Percentiles rank a stretch among this genome's conserved stretches.
Conservation (phyloP, 2,797 vertebrate species). For the Ficedula albicollis region DNA sequence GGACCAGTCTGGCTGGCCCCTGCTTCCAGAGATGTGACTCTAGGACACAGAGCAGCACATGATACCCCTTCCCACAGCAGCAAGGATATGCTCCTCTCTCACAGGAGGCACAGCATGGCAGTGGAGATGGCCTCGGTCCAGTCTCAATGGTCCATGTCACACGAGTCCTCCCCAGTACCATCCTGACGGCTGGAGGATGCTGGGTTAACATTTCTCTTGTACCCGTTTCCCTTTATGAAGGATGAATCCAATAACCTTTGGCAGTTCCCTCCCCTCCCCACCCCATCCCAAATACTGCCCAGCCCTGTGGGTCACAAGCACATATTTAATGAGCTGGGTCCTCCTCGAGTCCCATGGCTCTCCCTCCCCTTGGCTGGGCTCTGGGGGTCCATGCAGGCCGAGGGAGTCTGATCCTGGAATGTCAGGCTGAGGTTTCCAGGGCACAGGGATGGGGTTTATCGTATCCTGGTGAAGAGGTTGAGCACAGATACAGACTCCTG, state of each 20-base stretch:
- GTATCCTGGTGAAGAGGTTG: slow-evolving; percentile 94
- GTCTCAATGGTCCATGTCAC: neutral
- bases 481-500: slow-evolving; percentile 94
- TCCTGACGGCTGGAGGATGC: neutral
- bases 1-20: neutral
- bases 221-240: neutral
- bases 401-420: slow-evolving; percentile 25
- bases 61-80: neutral
- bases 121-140: neutral
- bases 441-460: slow-evolving; percentile 69
- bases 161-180: neutral
- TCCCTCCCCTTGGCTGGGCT: neutral
- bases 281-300: slow-evolving; percentile 58
- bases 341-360: slow-evolving; percentile 30
- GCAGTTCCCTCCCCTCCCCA: slow-evolving; percentile 22
- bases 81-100: neutral
- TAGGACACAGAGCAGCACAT: neutral
- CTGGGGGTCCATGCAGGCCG: slow-evolving; percentile 32
- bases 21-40: neutral
- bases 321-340: slow-evolving; percentile 68
- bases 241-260: neutral
- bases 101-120: neutral
- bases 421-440: neutral
- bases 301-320: slow-evolving; percentile 52
- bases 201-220: neutral